Conservation (phyloP, 2,113 vertebrate species). For the Athene cunicularia region DNA sequence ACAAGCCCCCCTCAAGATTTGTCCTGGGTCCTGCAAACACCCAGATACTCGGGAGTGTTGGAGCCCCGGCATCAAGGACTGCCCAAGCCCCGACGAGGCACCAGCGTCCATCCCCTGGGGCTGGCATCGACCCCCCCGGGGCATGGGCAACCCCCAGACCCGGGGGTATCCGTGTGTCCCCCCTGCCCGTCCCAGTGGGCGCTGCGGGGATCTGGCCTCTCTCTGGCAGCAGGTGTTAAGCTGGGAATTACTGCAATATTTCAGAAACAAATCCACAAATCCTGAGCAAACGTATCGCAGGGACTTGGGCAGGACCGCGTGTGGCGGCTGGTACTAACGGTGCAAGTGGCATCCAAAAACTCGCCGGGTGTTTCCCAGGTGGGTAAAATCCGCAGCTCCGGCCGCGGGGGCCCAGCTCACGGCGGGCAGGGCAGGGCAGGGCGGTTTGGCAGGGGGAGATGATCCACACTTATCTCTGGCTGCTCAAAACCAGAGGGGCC, state of each 20-base stretch:
- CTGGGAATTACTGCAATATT: not conserved
- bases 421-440: not conserved
- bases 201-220: not conserved
- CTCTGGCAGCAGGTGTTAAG: not conserved
- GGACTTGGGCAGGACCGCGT: not conserved
- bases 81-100: not conserved
- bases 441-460: accelerated
- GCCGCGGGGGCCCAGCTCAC: not conserved
- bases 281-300: accelerated
- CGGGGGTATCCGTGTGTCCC: accelerated
- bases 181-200: accelerated
- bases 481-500: not conserved
- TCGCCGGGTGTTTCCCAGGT: not conserved
- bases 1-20: not conserved
- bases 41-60: not conserved
- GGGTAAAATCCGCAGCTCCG: not conserved
- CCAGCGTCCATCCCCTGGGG: accelerated
- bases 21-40: not conserved
- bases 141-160: not conserved
- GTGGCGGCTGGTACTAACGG: too few species aligned
- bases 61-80: not conserved
- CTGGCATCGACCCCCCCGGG: accelerated
- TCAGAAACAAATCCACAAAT: not conserved
- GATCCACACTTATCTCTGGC: too few species aligned
- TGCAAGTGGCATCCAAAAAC: not conserved